A percentile compares a stretch with the other conserved stretches of the same genome.
Conservation (phyloP, 2,888 invertebrate genomes). For the Antitype chi region DNA sequence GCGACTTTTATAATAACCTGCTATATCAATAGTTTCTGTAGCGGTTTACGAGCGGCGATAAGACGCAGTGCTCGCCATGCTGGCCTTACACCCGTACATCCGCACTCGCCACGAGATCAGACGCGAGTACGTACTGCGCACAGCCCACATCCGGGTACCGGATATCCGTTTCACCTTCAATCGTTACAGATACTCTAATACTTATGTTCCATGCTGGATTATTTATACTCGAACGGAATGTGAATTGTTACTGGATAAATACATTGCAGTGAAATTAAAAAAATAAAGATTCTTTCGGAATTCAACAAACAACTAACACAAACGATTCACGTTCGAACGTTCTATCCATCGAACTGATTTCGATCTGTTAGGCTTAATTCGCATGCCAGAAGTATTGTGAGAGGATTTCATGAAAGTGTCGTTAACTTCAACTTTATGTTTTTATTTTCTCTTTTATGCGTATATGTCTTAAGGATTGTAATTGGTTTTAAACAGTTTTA, state of each 20-base stretch:
- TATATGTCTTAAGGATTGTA: neutral
- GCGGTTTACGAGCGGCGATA: conserved; percentile 43
- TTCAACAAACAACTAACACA: neutral
- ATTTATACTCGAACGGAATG: neutral
- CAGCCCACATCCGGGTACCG: neutral
- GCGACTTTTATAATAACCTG: conserved; percentile 27
- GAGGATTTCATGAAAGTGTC: neutral
- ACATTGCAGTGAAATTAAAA: neutral
- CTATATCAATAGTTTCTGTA: conserved; percentile 2
- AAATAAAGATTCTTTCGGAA: neutral
- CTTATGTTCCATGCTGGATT: neutral
- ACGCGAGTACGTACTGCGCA: conserved; percentile 42
- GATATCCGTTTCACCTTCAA: neutral
- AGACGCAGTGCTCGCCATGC: conserved; percentile 34
- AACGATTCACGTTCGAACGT: neutral
- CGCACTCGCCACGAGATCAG: conserved; percentile 82
- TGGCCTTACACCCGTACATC: conserved; percentile 81
- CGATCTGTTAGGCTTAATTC: too few species aligned
- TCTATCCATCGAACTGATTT: neutral
- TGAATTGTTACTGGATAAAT: neutral
- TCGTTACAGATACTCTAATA: neutral
- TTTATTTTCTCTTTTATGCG: neutral
- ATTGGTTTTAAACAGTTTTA: neutral
- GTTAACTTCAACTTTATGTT: neutral
- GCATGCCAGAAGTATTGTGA: neutral